Evolutionary conservation across 2,797 vertebrate genomes (phyloP).

Genomic region (Pangasius sanitwongsei): DNA sequence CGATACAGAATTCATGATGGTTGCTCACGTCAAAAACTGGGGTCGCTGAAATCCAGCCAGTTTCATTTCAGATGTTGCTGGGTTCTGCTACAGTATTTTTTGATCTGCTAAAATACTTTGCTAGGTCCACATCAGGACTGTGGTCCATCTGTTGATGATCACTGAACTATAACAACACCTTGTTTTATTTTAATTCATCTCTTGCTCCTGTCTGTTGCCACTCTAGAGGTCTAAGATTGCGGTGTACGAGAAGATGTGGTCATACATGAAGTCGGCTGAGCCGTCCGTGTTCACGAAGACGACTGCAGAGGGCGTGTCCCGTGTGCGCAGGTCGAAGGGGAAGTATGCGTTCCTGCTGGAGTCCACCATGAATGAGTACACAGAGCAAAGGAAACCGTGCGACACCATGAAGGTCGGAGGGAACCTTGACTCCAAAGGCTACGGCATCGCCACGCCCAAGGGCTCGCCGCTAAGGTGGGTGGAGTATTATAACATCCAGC

Average conservation of each 20-base stretch:
- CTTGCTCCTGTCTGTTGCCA: neutral
- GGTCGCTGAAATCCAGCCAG: neutral
- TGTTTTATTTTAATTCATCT: neutral
- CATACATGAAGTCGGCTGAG: constrained; percentile 74
- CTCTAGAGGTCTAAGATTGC: constrained; percentile 98
- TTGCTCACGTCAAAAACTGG: too few relatives aligned
- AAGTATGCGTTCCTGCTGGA: constrained; percentile 99
- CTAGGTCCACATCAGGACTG: neutral
- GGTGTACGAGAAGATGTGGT: constrained; percentile 99
- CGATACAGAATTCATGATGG: neutral
- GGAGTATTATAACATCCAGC: constrained; percentile 97
- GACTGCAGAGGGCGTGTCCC: constrained; percentile 94
- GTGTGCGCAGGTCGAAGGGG: constrained; percentile 98
- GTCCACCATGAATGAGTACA: constrained; percentile 99
- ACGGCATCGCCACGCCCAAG: constrained; percentile 98
- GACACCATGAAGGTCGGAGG: constrained; percentile 99
- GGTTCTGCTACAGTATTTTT: neutral
- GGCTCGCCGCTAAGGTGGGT: constrained; percentile 99
- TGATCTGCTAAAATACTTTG: neutral
- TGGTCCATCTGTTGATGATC: neutral
- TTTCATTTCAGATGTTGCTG: neutral
- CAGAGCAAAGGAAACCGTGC: constrained; percentile 97
- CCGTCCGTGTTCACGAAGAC: constrained; percentile 97
- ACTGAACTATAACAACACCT: neutral
- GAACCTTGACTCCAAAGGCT: constrained; percentile 99